Evolutionary conservation across 1,140 invertebrate species (phyloP).

Genomic region (Formica exsecta): DNA sequence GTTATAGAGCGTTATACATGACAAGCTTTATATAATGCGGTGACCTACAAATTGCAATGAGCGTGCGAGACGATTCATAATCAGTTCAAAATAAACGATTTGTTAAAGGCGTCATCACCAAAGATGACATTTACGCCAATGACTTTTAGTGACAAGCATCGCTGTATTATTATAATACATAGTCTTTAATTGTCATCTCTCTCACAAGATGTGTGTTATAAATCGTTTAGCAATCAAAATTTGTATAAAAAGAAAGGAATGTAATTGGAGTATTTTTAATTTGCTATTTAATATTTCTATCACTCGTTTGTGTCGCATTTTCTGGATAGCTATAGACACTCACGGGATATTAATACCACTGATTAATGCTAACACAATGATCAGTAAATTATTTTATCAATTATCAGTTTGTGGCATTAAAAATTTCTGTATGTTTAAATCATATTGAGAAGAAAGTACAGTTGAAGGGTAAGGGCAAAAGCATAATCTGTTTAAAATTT

Average conservation of each 20-base stretch:
- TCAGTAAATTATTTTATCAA: neutral
- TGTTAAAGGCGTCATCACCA: neutral
- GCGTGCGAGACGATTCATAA: neutral
- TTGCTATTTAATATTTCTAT: neutral
- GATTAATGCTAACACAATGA: neutral
- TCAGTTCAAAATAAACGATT: conserved; percentile 18
- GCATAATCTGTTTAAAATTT: too few relatives aligned
- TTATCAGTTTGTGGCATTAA: neutral
- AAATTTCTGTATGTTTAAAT: neutral
- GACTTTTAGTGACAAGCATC: neutral
- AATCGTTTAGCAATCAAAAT: neutral
- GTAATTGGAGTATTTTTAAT: neutral
- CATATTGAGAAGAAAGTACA: neutral
- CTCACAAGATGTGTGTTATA: neutral
- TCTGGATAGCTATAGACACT: neutral
- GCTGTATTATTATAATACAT: neutral
- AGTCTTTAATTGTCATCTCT: neutral
- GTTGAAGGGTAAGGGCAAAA: neutral
- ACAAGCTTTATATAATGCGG: conserved; percentile 24
- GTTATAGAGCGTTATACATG: conserved; percentile 30
- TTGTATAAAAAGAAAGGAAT: neutral
- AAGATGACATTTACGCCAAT: neutral
- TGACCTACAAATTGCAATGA: conserved; percentile 37
- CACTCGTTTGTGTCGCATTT: neutral
- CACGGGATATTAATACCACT: too few relatives aligned